Conservation (phyloP, 30 jellyfish, hydroid and myxozoan species). For the Mastigias papua region DNA sequence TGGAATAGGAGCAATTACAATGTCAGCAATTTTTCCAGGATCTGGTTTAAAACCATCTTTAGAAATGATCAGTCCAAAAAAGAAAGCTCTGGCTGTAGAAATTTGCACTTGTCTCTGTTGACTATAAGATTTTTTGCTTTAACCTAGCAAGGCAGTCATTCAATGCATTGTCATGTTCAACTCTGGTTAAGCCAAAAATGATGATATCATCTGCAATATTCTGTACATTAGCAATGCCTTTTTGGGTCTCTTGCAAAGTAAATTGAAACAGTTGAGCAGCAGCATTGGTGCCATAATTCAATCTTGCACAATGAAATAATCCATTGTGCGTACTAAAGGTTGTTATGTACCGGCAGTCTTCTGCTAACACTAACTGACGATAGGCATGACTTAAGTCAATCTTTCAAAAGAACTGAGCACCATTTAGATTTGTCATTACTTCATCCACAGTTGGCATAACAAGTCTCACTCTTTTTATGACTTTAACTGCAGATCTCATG, state of each 20-base stretch:
- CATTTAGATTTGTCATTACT: constrained; percentile 28
- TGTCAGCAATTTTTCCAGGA: no score
- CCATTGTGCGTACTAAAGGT: constrained; percentile 49
- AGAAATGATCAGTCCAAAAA: no score
- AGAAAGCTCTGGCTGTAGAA: no score
- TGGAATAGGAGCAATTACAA: no score
- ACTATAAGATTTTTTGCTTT: constrained; percentile 15
- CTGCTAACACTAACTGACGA: constrained; percentile 36
- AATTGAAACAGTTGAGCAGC: constrained; percentile 45
- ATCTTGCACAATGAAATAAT: constrained; percentile 3
- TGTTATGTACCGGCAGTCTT: constrained; percentile 43
- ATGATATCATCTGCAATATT: constrained; percentile 45
- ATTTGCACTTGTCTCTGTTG: constrained; percentile 31
- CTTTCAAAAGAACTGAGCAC: constrained; percentile 31
- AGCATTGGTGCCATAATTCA: constrained; percentile 29
- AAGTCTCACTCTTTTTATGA: constrained; percentile 31
- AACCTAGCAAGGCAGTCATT: constrained; percentile 29
- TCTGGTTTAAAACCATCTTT: no score
- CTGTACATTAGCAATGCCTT: constrained; percentile 19
- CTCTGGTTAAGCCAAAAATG: constrained; percentile 28
- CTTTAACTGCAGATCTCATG: constrained; percentile 49
- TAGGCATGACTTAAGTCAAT: constrained; percentile 33
- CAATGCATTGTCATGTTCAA: constrained; percentile 54
- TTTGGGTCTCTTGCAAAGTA: constrained; percentile 28
- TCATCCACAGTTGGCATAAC: constrained; percentile 5